Percentiles rank a stretch among this genome's conserved stretches.
Conservation (phyloP, 1,140 invertebrate species). For the Protaetia brevitarsis region DNA sequence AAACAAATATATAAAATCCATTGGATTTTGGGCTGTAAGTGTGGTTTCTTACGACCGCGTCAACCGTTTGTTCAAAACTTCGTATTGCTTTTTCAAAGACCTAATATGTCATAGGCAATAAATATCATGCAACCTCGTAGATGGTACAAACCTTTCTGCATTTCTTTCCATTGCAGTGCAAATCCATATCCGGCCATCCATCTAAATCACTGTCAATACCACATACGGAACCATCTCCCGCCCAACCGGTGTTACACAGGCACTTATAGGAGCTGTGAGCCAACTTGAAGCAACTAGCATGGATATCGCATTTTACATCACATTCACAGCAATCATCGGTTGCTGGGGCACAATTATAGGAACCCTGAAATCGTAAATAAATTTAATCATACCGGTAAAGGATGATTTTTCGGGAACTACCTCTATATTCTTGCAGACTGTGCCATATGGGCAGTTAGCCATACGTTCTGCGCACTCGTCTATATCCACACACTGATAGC, state of each 20-base stretch:
- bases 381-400: background rate
- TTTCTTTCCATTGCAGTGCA: constrained; percentile 66
- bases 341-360: constrained; percentile 57
- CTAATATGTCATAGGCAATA: too few species aligned
- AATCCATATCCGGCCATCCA: constrained; percentile 78
- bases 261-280: constrained; percentile 47
- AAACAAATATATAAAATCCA: too few species aligned
- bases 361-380: constrained; percentile 53
- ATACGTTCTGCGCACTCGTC: constrained; percentile 78
- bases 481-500: constrained; percentile 80
- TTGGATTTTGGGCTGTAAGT: too few species aligned
- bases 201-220: constrained; percentile 84
- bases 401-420: constrained; percentile 43
- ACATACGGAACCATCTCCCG: constrained; percentile 83
- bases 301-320: constrained; percentile 66
- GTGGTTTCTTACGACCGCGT: too few species aligned
- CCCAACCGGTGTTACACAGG: constrained; percentile 76
- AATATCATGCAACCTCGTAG: too few species aligned
- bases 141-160: constrained; percentile 59
- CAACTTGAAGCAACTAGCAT: constrained; percentile 66
- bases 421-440: constrained; percentile 75
- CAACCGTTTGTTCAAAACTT: too few species aligned
- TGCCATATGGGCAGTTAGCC: constrained; percentile 75
- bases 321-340: constrained; percentile 59
- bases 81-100: too few species aligned